Evolutionary conservation across 2,888 invertebrate species (phyloP).

Genomic region (Eupsilia transversa): DNA sequence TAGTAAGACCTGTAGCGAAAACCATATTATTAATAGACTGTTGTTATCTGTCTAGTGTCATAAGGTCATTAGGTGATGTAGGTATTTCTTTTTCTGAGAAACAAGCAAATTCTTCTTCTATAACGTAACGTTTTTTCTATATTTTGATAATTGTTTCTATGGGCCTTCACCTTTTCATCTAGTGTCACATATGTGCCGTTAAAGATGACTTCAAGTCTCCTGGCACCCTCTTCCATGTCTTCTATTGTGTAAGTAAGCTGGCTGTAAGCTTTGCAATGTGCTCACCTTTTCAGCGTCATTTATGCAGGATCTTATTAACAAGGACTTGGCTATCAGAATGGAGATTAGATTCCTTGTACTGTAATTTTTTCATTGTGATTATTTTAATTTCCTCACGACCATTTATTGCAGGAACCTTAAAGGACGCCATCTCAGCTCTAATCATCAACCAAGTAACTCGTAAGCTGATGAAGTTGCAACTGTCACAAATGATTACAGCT

Average conservation of each 20-base stretch:
- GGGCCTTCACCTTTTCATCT: not conserved
- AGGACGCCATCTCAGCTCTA: not conserved
- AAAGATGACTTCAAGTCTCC: not conserved
- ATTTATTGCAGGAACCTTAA: not conserved
- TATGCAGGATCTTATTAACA: not conserved
- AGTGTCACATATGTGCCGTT: not conserved
- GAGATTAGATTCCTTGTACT: not conserved
- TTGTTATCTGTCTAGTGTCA: slow-evolving; percentile 10
- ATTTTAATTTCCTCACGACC: not conserved
- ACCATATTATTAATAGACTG: slow-evolving; percentile 18
- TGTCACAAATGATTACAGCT: not conserved
- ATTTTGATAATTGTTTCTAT: not conserved
- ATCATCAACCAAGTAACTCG: not conserved
- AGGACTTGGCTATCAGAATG: not conserved
- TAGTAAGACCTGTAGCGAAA: slow-evolving; percentile 36
- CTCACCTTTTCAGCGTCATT: not conserved
- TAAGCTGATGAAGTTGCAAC: not conserved
- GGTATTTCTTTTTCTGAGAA: not conserved
- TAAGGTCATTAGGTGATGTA: not conserved
- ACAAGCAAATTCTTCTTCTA: not conserved
- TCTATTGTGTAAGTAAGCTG: too few species aligned
- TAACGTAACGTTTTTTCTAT: not conserved
- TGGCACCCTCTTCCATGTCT: not conserved
- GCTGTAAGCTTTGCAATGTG: not conserved
- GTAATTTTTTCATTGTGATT: not conserved